Evolutionary conservation across 2,888 invertebrate species (phyloP), one percentile per base, ranked within the genome.

Genomic region (Drosophila eohydei): DNA sequence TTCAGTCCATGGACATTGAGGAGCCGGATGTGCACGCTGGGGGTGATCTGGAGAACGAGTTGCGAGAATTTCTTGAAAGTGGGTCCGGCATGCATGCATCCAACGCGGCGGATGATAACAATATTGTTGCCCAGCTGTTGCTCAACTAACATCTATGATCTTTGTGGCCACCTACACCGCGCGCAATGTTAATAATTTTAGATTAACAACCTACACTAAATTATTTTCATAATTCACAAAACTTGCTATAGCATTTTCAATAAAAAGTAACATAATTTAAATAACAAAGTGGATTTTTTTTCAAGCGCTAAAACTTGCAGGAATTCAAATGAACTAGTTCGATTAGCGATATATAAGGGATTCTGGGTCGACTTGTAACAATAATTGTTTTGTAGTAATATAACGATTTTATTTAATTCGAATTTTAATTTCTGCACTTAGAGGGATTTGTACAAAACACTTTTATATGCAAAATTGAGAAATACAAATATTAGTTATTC

Each of bases 11-110:
- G 92, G 93, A 93, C 46, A 91, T 93, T 48, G 93, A 93, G 68
- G 91, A 92, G n/a, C 90, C 92, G 52, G 88, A 88, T 28, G 89
- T 88, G 26, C 89, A 74, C 26, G 62, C 68, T 12, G 88, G 89
- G 9, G 93, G 91, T 4, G 96, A 96, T 92, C 92, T 96, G 78
- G 96, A 96, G 90, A 95, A 94, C 14, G 96, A 96, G 82, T 90
- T 96, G 50, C 93, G 96, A n/a, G 95, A 96, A 91, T 96, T 96
- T 91, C 92, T 96, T 30, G 96, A 96, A 91, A 95, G 95, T 90
- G 95, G 95, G 81, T 94, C 94, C 30, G 94, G 81, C 89, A 93
- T 92, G 68, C 83, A 91, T 60, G 69, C 82, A 8, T 91, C 93
- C 34, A 92, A 92, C 48, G 80, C 91, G 0, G 85, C 92, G 14